Evolutionary conservation across 2,113 vertebrate species (phyloP), one percentile per base, ranked within the genome.

Genomic region (Coreoperca whiteheadi): DNA sequence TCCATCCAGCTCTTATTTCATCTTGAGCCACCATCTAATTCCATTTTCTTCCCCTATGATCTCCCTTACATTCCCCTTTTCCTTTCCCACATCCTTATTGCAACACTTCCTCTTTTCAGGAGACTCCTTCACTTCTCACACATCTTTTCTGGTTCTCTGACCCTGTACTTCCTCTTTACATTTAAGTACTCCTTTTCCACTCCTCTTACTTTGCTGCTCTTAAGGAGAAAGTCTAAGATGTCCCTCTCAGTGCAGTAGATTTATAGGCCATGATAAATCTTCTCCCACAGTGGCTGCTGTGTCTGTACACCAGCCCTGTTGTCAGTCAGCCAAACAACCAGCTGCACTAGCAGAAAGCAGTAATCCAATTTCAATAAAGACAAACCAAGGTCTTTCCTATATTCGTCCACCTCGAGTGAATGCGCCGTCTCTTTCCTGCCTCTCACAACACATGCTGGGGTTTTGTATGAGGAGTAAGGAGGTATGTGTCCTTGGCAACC

Each of bases 341-440:
- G 87, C 90, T 87, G 74, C 91, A 90, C 87, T 81, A 82, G 81
- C 81, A 82, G 89, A 91, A 75, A 89, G 86, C 86, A 87, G 46
- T 95, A 94, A 95, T 95, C 88, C 89, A 94, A 83, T 92, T 93
- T 92, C 81, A 89, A 88, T 93, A 93, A 93, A 95, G 92, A 96
- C 90, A 69, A 93, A 87, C 89, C 95, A 96, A 96, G 94, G 96
- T 94, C 95, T 88, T 93, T 85, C 78, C 89, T 88, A 87, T 87
- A 95, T 94, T 93, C 90, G 84, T 84, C 81, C 25, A 2, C 85
- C 83, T 86, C 43, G 28, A 88, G 79, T 79, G 69, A 87, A 74
- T 16, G 77, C 46, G 57, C 60, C 32, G 16, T 34, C 57, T 69
- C 65, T 54, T 10, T 48, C 64, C 67, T 68, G 65, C 65, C 67